phyloP scores from a whole-genome alignment of 2,888 invertebrate species.

The Junonia oenone region DNA sequence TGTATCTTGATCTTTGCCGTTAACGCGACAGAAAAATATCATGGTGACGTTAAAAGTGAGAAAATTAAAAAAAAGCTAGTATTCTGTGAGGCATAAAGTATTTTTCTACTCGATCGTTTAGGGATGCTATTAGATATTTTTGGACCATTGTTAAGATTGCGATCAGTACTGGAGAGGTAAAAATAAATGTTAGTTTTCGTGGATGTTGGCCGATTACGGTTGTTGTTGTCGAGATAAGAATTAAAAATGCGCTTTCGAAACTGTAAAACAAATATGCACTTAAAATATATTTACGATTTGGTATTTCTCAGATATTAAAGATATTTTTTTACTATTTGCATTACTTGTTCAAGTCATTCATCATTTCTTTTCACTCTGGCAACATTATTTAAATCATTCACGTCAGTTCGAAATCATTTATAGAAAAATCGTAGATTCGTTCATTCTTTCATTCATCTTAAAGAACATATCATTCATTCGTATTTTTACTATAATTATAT shows the following conservation, averaged over 20 bases:
- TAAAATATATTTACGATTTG: constrained; percentile 22
- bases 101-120: constrained; percentile 78
- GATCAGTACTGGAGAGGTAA: constrained; percentile 67
- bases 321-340: neutral
- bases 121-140: constrained; percentile 77
- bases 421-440: neutral
- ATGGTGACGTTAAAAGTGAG: constrained; percentile 44
- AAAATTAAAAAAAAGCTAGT: constrained; percentile 53
- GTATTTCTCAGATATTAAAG: constrained; percentile 16
- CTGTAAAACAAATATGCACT: constrained; percentile 53
- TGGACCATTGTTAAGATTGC: constrained; percentile 78
- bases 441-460: neutral
- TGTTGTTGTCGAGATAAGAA: constrained; percentile 53
- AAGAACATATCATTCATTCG: constrained; percentile 11
- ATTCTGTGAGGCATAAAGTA: constrained; percentile 69
- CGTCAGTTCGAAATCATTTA: neutral
- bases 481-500: neutral
- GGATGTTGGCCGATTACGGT: constrained; percentile 53
- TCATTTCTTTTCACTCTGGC: neutral
- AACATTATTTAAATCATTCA: neutral
- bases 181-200: constrained; percentile 62
- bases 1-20: constrained; percentile 50
- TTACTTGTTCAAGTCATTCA: neutral
- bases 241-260: constrained; percentile 53
- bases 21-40: constrained; percentile 43